These are phyloP conservation scores for Gisinianus flammeolus DNA, from an alignment of 2,888 invertebrate species.

Conservation along the genomic window DNA sequence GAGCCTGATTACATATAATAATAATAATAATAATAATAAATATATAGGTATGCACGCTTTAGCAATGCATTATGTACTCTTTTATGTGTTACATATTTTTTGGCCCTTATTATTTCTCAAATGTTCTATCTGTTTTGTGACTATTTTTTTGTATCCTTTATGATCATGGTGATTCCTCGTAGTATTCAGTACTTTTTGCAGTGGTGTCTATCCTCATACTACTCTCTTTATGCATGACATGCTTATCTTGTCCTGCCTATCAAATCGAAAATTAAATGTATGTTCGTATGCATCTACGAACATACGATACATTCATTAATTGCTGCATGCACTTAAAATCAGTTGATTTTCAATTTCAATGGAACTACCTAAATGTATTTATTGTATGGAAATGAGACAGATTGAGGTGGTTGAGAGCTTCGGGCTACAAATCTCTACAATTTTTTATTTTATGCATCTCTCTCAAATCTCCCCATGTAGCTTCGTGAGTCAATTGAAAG, in stretches of 20 bases:
- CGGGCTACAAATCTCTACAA: constrained; percentile 32
- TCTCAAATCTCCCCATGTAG: neutral
- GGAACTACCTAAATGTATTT: constrained; percentile 33
- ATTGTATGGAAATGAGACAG: constrained; percentile 52
- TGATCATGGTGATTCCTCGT: neutral
- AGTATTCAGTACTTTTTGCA: neutral
- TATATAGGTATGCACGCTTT: neutral
- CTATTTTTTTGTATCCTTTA: neutral
- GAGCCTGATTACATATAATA: neutral
- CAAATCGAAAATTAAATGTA: neutral
- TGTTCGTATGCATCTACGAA: neutral
- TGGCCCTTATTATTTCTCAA: neutral
- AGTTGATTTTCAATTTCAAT: constrained; percentile 33
- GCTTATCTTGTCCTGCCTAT: neutral
- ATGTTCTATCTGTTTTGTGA: neutral
- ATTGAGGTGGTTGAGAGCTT: constrained; percentile 45
- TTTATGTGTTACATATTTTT: neutral
- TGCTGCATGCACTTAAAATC: constrained; percentile 26
- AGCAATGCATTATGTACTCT: neutral
- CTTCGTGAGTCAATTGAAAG: too few relatives aligned
- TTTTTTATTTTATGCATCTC: neutral
- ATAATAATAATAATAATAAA: constrained; percentile 15
- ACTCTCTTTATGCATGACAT: neutral
- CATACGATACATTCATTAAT: constrained; percentile 21
- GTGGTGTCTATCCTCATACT: neutral